A percentile compares a stretch with the other conserved stretches of the same genome.
phyloP scores from a whole-genome alignment of 2,797 vertebrate species.

The Bryconaethiops microstoma region DNA sequence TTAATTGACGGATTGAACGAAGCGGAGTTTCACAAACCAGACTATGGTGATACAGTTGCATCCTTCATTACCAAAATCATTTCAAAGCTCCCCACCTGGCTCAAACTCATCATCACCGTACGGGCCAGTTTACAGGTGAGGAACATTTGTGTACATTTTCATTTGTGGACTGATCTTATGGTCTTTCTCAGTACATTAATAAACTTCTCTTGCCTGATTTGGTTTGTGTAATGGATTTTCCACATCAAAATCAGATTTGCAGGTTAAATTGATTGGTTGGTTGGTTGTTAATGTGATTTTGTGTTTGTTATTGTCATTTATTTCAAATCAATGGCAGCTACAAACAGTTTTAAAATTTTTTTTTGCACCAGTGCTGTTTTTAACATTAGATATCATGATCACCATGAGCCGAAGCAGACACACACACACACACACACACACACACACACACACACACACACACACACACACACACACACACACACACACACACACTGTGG shows the following conservation, averaged over 20 bases:
- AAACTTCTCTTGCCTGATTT: not conserved
- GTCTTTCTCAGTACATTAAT: not conserved
- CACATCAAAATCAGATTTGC: not conserved
- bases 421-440: no score
- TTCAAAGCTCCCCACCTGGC: constrained; percentile 90
- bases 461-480: no score
- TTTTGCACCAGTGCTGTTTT: no score
- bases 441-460: no score
- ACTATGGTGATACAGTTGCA: constrained; percentile 96
- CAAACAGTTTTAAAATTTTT: no score
- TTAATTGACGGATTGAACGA: constrained; percentile 96
- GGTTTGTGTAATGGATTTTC: not conserved
- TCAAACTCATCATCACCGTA: constrained; percentile 94
- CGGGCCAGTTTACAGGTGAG: constrained; percentile 92
- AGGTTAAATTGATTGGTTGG: not conserved
- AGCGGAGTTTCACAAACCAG: constrained; percentile 98
- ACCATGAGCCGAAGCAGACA: no score
- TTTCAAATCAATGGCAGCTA: not conserved
- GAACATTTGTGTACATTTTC: not conserved
- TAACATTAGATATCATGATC: no score
- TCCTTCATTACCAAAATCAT: constrained; percentile 95
- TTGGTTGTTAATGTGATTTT: not conserved
- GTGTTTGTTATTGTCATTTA: not conserved
- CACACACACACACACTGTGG: no score
- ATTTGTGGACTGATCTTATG: not conserved